Percentiles rank a stretch among this genome's conserved stretches.
Conservation (phyloP, 2,113 vertebrate genomes). For the Amphiprion ocellaris region DNA sequence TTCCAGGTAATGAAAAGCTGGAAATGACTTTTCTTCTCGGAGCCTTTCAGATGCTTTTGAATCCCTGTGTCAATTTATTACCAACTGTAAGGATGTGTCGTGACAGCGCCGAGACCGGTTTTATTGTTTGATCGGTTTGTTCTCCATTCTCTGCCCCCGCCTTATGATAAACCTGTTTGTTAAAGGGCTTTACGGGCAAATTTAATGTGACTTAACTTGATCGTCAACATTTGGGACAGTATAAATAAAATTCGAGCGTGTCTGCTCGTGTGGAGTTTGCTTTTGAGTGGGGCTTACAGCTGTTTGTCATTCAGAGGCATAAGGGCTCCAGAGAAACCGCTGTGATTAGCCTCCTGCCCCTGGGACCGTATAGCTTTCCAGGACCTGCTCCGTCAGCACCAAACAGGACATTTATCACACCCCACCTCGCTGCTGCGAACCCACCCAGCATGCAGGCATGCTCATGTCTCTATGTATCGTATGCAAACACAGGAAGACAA, state of each 20-base stretch:
- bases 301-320: conserved; percentile 71
- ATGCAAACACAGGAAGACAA: conserved; percentile 47
- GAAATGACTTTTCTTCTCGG: conserved; percentile 43
- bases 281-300: conserved; percentile 39
- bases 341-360: conserved; percentile 65
- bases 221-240: conserved; percentile 25
- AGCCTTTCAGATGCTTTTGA: conserved; percentile 27
- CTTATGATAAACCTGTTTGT: conserved; percentile 38
- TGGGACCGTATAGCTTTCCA: conserved; percentile 55
- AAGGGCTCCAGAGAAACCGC: conserved; percentile 57
- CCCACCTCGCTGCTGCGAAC: conserved; percentile 40
- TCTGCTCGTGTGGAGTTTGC: conserved; percentile 31
- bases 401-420: conserved; percentile 78
- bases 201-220: conserved; percentile 18
- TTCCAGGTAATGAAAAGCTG: conserved; percentile 60
- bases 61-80: conserved; percentile 20
- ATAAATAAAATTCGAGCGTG: conserved; percentile 35
- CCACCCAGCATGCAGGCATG: conserved; percentile 35
- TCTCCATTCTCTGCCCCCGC: neutral
- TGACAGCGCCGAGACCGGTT: conserved; percentile 4
- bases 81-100: conserved; percentile 6
- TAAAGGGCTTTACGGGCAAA: conserved; percentile 30
- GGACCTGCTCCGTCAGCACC: conserved; percentile 75
- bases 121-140: conserved; percentile 21
- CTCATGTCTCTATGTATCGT: conserved; percentile 19